phyloP scores from a whole-genome alignment of 2,113 vertebrate species.

The Axis porcinus region DNA sequence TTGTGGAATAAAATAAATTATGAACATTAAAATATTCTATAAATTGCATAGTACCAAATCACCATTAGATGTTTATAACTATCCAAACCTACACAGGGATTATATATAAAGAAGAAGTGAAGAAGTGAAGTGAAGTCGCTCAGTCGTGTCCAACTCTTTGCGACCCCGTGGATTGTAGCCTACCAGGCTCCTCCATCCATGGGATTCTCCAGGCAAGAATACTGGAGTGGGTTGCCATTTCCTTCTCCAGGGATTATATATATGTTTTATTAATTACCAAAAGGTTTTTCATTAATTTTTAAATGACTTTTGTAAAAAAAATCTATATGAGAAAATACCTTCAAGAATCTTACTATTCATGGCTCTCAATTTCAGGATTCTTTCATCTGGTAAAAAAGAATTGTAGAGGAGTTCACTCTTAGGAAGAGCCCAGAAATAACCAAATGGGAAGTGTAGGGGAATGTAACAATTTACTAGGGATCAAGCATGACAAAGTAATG shows the following conservation, averaged over 20 bases:
- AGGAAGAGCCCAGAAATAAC: not conserved
- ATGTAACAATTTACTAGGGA: not conserved
- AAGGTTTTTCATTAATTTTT: not conserved
- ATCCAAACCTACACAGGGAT: not conserved
- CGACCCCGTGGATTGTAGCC: no score
- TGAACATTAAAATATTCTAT: not conserved
- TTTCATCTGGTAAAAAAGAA: not conserved
- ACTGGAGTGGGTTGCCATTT: no score
- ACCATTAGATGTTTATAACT: not conserved
- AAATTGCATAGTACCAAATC: not conserved
- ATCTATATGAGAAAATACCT: constrained; percentile 3
- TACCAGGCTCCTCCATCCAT: no score
- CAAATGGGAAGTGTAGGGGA: not conserved
- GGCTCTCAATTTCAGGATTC: not conserved
- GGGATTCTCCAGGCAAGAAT: no score
- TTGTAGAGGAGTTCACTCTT: not conserved
- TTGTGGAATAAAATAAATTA: constrained; percentile 23
- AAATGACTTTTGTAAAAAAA: not conserved
- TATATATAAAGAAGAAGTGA: not conserved
- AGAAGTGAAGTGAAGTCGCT: no score
- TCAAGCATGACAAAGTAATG: not conserved
- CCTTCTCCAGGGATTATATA: not conserved
- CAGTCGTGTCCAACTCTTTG: no score
- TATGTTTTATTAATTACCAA: not conserved
- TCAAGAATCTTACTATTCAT: not conserved